Base-by-base conservation (phyloP, 2,888 invertebrate species). In the Drosophila antonietae region DNA sequence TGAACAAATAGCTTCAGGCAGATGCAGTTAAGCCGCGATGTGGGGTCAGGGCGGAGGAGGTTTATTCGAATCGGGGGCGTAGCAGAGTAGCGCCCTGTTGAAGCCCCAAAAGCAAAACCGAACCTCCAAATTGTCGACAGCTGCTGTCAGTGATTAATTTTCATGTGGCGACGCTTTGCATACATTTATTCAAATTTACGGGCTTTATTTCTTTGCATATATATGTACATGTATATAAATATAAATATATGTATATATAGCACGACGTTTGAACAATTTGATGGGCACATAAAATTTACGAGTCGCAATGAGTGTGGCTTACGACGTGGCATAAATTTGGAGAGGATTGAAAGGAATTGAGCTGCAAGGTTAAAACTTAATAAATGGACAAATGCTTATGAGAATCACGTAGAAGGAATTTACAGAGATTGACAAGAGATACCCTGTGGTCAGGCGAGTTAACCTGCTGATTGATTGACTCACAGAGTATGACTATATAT, bases 101-200 rank as follows among this genome's bases (percentile, higher is more conserved):
- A 53, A 53, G 18, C 33, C 33, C 41, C 57, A 33, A 47, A 53
- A 67, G 51, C 51, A 28, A 73, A 65, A 66, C 49, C 55, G 47
- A 78, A 67, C 67, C 75, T 58, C 68, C 52, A 81, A 70, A 66
- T 75, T 58, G 70, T 63, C 41, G 69, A 73, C 85, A 75, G 68
- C 75, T 69, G 72, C 62, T 69, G 75, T 20, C 60, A 47, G 77
- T 82, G 73, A 82, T 85, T 88, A 85, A 85, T 82, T 74, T 73
- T 37, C 57, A 73, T 75, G 64, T 74, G 68, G 47, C 70, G 65
- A 78, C 70, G 65, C 60, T 69, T 66, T 69, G 73, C 73, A 77
- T 66, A 69, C 64, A 68, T 74, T 75, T 70, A 68, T 76, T 57
- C 57, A 63, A 73, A 78, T 80, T 78, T 72, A 75, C 66, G 68